Conservation (phyloP, 2,797 vertebrate species). For the Mallotus villosus region DNA sequence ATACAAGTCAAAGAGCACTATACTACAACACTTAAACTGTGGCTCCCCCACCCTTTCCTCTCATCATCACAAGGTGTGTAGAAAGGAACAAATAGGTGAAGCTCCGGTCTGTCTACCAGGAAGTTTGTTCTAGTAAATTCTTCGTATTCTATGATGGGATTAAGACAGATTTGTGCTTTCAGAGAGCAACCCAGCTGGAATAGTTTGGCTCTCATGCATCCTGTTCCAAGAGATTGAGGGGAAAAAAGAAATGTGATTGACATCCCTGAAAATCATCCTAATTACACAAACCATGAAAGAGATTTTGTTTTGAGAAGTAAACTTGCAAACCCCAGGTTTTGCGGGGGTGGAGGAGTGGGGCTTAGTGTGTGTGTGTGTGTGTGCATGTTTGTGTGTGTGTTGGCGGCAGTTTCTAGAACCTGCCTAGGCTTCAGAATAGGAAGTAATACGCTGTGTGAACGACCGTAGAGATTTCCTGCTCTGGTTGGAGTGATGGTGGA, state of each 20-base stretch:
- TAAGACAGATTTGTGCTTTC: constrained; percentile 66
- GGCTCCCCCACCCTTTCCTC: too few species aligned
- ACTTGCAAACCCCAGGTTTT: constrained; percentile 11
- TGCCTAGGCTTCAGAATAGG: constrained; percentile 64
- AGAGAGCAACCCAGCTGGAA: constrained; percentile 58
- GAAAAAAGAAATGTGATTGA: constrained; percentile 58
- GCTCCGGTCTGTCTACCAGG: constrained; percentile 37
- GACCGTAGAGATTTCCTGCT: constrained; percentile 78
- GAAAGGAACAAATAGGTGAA: background rate
- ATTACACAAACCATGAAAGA: constrained; percentile 63
- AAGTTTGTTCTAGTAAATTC: constrained; percentile 53
- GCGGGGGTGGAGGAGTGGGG: too few species aligned
- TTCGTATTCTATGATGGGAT: constrained; percentile 61
- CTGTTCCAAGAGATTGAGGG: constrained; percentile 41
- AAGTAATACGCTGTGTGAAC: constrained; percentile 74
- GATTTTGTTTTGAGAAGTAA: constrained; percentile 35
- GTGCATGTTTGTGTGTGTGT: background rate
- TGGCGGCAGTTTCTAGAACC: constrained; percentile 61
- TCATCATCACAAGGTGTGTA: too few species aligned
- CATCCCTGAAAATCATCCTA: constrained; percentile 67
- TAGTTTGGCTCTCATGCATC: constrained; percentile 29
- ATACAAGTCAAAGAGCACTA: too few species aligned
- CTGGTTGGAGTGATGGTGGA: constrained; percentile 61
- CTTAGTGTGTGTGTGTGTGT: too few species aligned
- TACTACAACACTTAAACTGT: too few species aligned